A percentile compares a stretch with the other conserved stretches of the same genome.
Evolutionary conservation across 2,888 invertebrate species (phyloP).

Genomic region (Sinopyrophorus schimmeli): DNA sequence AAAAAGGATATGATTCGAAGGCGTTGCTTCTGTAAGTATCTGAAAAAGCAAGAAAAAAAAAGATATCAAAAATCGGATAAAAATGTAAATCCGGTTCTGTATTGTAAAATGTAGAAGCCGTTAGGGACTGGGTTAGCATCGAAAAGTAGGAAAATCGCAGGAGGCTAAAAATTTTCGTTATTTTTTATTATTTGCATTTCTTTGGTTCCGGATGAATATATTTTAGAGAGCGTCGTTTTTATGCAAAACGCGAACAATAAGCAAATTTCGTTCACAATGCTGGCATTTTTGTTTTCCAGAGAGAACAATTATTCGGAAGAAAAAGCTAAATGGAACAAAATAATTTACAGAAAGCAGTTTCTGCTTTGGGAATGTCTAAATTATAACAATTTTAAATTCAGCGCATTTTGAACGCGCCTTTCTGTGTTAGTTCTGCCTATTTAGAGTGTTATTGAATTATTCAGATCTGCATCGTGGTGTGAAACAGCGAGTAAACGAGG

Average conservation of each 20-base stretch:
- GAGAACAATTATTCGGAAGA: conserved; percentile 26
- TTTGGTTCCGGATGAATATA: conserved; percentile 28
- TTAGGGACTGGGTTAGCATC: conserved; percentile 15
- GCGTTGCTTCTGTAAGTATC: too few relatives aligned
- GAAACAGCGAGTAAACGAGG: conserved; percentile 50
- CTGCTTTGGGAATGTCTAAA: conserved; percentile 27
- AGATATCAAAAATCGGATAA: too few relatives aligned
- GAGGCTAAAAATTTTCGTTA: conserved; percentile 23
- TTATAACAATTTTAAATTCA: conserved; percentile 30
- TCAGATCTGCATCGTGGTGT: conserved; percentile 51
- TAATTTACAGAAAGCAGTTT: conserved; percentile 26
- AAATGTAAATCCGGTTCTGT: conserved; percentile 1
- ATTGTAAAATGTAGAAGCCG: conserved; percentile 12
- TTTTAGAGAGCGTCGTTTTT: conserved; percentile 20
- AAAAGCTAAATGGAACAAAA: conserved; percentile 26
- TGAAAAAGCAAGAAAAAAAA: too few relatives aligned
- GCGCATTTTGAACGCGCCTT: conserved; percentile 41
- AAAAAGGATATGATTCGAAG: too few relatives aligned
- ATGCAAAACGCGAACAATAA: conserved; percentile 24
- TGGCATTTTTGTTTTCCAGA: conserved; percentile 23
- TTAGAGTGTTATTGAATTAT: conserved; percentile 52
- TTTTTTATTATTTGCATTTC: conserved; percentile 36
- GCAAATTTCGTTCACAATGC: conserved; percentile 17
- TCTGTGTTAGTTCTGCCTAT: conserved; percentile 50
- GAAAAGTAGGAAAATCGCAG: conserved; percentile 14